These are phyloP conservation scores for Drosophila mojavensis DNA, from an alignment of 1,140 invertebrate genomes.

Conservation along the genomic window DNA sequence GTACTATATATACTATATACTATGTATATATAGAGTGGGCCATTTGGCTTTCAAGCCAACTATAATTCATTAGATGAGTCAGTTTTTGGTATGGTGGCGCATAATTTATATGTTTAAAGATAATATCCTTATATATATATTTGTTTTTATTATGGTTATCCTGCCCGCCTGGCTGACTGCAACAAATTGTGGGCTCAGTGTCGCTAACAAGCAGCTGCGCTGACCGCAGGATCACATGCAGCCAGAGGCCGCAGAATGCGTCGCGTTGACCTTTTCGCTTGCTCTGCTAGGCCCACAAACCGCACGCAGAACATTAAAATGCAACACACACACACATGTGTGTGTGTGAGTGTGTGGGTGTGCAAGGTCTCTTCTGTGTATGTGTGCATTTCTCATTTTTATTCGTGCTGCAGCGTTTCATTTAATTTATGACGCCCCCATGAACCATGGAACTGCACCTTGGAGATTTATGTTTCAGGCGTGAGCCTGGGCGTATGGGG, in stretches of 20 bases:
- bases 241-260: constrained; percentile 48
- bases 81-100: neutral
- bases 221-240: constrained; percentile 50
- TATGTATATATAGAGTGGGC: neutral
- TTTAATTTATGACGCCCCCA: constrained; percentile 63
- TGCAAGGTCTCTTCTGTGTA: neutral
- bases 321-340: constrained; percentile 24
- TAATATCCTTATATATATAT: constrained; percentile 16
- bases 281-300: constrained; percentile 33
- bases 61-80: neutral
- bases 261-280: constrained; percentile 64
- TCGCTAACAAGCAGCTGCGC: constrained; percentile 52
- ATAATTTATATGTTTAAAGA: constrained; percentile 21
- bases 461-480: constrained; percentile 54
- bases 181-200: constrained; percentile 22
- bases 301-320: constrained; percentile 55
- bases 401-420: constrained; percentile 31
- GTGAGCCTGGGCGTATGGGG: neutral
- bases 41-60: neutral
- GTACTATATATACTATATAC: too few species aligned
- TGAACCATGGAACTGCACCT: constrained; percentile 45
- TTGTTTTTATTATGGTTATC: constrained; percentile 4
- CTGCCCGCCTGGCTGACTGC: constrained; percentile 12
- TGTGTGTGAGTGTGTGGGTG: neutral
- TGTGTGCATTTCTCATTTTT: constrained; percentile 53